Base-by-base conservation (phyloP, 2,888 invertebrate species). In the Cataglyphis albicans region DNA sequence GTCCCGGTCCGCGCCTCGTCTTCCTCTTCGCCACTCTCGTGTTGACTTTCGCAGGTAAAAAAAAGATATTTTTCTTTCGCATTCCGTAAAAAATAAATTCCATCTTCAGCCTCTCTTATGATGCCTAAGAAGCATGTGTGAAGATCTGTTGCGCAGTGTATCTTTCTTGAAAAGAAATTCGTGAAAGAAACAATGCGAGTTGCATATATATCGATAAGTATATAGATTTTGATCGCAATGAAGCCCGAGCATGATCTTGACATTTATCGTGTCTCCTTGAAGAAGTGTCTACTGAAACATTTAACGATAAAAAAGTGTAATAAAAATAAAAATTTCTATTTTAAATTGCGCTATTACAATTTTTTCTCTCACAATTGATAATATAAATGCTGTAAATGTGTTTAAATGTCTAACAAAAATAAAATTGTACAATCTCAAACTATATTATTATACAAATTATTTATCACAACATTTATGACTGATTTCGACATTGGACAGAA, bases 21-120 rank as follows among this genome's bases (percentile, higher is more conserved):
- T 95, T 95, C 84, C 94, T 95, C 73, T 91, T 95, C 61, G 93
- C 94, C 83, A 95, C 95, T 81, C 91, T 94, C 83, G 87, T 91
- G 21, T 92, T 94, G 70, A 93, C 94, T 64, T 89, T 92, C 65
- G 93, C 94, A 92, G 94, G 94, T 94, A 93, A 93, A 25, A 12
- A 65, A 9, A 3, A 72, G 15, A 38, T 12, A 35, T 38, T 15
- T 10, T 10, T 18, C n/a, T 5, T 6, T 18, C 41, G 25, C 12
- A 9, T 38, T n/a, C 21, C 44, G 3, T 18, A 6, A 32, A 41
- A 63, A 21, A 61, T 15, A 29, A 59, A 25, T 5, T 12, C 29
- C 25, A 15, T 65, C 35, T 75, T 52, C 6, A 76, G 18, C 1
- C 10, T 64, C n/a, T n/a, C n/a, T 41, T 41, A 5, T 38, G 15